Evolutionary conservation across 2,888 invertebrate genomes (phyloP), one percentile per base, ranked within the genome.

Genomic region (Dicycla oo): DNA sequence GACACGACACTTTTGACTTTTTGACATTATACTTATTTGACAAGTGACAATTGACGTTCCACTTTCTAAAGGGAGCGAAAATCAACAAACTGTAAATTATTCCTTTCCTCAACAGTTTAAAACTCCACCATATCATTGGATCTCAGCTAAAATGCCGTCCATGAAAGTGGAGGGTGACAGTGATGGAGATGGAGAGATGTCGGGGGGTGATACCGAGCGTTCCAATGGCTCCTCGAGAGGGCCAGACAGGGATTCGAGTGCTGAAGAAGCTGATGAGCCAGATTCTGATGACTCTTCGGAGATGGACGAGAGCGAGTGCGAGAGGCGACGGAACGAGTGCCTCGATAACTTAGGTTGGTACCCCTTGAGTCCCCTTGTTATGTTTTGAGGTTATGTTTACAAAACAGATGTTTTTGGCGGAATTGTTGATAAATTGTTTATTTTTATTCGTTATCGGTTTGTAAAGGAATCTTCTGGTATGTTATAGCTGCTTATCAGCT

Each of bases 261-360:
- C 97, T 79, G 98, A 98, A 87, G 97, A 97, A 86, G 97, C 97
- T 70, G 97, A 98, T 87, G 98, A 98, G 87, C 97, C 97, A n/a
- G 98, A 98, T 86, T 98, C 98, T 23, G 98, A 98, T 94, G 98
- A 98, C 91, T 98, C 98, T 74, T 97, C 97, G 70, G 99, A 99
- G 94, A 98, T 99, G 98, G 99, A 99, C 92, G 99, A 98, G 91
- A 98, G 97, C 82, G 99, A 99, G 94, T 99, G 98, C 87, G 99
- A 99, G 90, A 97, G 97, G 73, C 96, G 98, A 68, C 96, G 98
- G 81, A 97, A 97, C 83, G 98, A 98, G 90, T 98, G 98, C 87
- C 96, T 98, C 84, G 98, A 98, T 88, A 98, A 98, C 91, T 96
- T 99, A 91, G 94, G 97, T 97, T 73, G 66, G 91, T 90, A 68